Conservation (phyloP, 2,797 vertebrate species). For the Rhinoraja longicauda region DNA sequence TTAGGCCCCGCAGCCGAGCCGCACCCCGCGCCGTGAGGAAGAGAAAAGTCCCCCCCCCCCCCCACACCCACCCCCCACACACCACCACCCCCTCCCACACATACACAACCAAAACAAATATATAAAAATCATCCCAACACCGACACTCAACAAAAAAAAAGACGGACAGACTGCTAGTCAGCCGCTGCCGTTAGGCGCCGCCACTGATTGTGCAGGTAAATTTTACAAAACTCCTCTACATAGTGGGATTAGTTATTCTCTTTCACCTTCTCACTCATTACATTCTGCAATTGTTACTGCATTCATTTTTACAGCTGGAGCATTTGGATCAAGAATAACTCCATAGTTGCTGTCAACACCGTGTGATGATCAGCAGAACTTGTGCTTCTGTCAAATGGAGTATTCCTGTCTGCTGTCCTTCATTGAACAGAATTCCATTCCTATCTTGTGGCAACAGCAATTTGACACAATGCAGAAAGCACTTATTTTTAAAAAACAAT, state of each 20-base stretch:
- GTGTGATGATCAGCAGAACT: background rate
- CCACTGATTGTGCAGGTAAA: background rate
- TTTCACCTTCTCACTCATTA: background rate
- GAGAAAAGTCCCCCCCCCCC: too few relatives aligned
- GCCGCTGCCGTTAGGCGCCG: too few relatives aligned
- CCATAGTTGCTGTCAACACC: background rate
- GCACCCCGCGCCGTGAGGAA: too few relatives aligned
- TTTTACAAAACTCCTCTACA: background rate
- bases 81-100: too few relatives aligned
- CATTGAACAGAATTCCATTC: background rate
- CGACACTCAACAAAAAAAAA: too few relatives aligned
- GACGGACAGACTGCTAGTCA: too few relatives aligned
- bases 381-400: background rate
- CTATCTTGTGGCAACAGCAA: slow-evolving; percentile 1
- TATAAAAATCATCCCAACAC: too few relatives aligned
- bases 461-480: background rate
- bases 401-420: background rate
- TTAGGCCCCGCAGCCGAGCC: too few relatives aligned
- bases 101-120: too few relatives aligned
- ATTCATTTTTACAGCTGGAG: background rate
- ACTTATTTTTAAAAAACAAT: background rate
- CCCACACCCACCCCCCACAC: too few relatives aligned
- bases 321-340: background rate
- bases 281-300: background rate
- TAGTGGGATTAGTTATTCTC: background rate